Base-by-base conservation (phyloP, 2,797 vertebrate genomes). In the Triplophysa bombifrons region DNA sequence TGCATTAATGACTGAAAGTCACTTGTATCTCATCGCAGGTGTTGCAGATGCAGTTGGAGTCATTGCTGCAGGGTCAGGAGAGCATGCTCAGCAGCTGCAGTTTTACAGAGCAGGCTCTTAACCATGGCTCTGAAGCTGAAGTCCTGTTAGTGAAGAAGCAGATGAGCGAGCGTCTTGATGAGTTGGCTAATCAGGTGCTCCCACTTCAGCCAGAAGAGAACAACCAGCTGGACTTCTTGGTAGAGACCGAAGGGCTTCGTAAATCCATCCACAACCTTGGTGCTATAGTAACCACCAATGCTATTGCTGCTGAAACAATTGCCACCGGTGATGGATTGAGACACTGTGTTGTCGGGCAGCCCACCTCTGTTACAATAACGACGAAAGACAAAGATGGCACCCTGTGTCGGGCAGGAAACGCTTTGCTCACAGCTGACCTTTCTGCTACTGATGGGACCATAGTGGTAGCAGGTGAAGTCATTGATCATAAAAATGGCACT, bases 191-290 rank as follows among this genome's bases (percentile, higher is more conserved):
- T 82, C 92, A 93, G 72, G 95, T 96, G 51, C 96, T 98, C 60
- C 96, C 96, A 0, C 84, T 99, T 85, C 95, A 94, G 82, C 98
- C 98, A 0, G 94, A 95, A 1, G 98, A 99, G 84, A 99, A 99
- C 0, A 91, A 96, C 81, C 97, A 99, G 87, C 86, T 99, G 88
- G 97, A 97, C 80, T 98, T 98, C 76, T 88, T 96, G 1, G 95
- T 95, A 63, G 97, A 99, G 88, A 98, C 96, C 0, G 97, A 99
- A 17, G 95, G 96, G 3, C 90, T 99, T 68, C 98, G 97, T 89
- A 98, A 97, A 87, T 99, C 97, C 87, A 96, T 99, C 89, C 97
- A 98, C 89, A 98, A 98, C 84, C 90, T 99, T 61, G 98, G 98
- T 0, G 95, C 95, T 30, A 94, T 99, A 67, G 84, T 98, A 51